A percentile compares a stretch with the other conserved stretches of the same genome.
Evolutionary conservation across 2,888 invertebrate species (phyloP).

Genomic region (Leptinotarsa tumamoca): DNA sequence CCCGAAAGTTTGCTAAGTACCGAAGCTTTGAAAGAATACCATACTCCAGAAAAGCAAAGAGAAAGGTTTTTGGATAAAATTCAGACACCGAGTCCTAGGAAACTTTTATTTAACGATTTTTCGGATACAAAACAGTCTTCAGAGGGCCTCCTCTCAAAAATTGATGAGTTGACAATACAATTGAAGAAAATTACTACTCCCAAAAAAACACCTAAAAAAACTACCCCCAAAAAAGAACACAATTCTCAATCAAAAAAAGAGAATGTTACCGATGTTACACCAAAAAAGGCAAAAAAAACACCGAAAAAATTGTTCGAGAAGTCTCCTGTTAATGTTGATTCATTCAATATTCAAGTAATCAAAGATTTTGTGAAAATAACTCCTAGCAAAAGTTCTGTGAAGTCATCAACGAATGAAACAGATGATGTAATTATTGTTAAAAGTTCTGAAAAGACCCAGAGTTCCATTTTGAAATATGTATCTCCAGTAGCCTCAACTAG

Average conservation of each 20-base stretch:
- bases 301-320: conserved; percentile 59
- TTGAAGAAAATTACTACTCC: neutral
- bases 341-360: conserved; percentile 61
- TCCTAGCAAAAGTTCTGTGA: conserved; percentile 56
- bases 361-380: conserved; percentile 61
- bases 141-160: conserved; percentile 22
- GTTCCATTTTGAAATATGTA: conserved; percentile 51
- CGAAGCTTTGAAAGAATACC: conserved; percentile 39
- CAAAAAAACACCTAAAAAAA: neutral
- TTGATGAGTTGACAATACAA: conserved; percentile 11
- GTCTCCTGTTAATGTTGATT: conserved; percentile 56
- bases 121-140: neutral
- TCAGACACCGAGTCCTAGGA: conserved; percentile 41
- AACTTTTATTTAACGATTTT: conserved; percentile 31
- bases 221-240: conserved; percentile 21
- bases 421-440: conserved; percentile 34
- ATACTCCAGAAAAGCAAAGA: conserved; percentile 40
- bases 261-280: conserved; percentile 30
- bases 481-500: conserved; percentile 49
- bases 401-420: conserved; percentile 23
- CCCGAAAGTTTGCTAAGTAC: conserved; percentile 47
- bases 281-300: conserved; percentile 38
- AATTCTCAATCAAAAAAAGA: neutral
- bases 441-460: conserved; percentile 50
- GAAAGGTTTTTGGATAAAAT: conserved; percentile 33